phyloP scores from a whole-genome alignment of 2,888 invertebrate species.

The Lithophane ornitopus region DNA sequence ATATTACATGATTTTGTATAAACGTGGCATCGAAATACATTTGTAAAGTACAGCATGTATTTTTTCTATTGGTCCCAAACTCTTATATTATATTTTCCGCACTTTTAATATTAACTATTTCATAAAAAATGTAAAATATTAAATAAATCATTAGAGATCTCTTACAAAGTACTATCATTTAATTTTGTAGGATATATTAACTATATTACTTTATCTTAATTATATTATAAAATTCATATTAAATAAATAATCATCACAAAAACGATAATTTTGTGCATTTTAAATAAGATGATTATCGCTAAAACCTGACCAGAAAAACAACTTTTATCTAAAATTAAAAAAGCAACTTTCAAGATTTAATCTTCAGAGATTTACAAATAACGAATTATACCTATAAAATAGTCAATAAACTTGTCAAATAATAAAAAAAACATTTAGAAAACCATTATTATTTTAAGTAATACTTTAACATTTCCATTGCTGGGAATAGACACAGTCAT shows the following conservation, averaged over 20 bases:
- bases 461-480: constrained; percentile 55
- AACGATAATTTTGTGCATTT: constrained; percentile 59
- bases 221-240: constrained; percentile 51
- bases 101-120: constrained; percentile 15
- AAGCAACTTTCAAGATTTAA: constrained; percentile 37
- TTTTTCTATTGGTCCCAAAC: constrained; percentile 59
- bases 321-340: constrained; percentile 40
- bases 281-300: constrained; percentile 29
- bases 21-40: constrained; percentile 14
- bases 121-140: constrained; percentile 15
- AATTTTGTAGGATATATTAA: constrained; percentile 45
- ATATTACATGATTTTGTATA: constrained; percentile 1
- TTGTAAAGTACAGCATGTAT: constrained; percentile 28
- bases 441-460: constrained; percentile 33
- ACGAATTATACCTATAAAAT: constrained; percentile 39
- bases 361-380: constrained; percentile 31
- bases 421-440: constrained; percentile 18
- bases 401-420: constrained; percentile 26
- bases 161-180: constrained; percentile 54
- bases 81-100: constrained; percentile 33
- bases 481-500: constrained; percentile 32
- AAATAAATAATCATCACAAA: constrained; percentile 56
- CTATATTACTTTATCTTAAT: constrained; percentile 12
- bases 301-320: constrained; percentile 55
- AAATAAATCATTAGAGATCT: constrained; percentile 56